Conservation (phyloP, 1,140 invertebrate species). For the Drosophila quadrilineata region DNA sequence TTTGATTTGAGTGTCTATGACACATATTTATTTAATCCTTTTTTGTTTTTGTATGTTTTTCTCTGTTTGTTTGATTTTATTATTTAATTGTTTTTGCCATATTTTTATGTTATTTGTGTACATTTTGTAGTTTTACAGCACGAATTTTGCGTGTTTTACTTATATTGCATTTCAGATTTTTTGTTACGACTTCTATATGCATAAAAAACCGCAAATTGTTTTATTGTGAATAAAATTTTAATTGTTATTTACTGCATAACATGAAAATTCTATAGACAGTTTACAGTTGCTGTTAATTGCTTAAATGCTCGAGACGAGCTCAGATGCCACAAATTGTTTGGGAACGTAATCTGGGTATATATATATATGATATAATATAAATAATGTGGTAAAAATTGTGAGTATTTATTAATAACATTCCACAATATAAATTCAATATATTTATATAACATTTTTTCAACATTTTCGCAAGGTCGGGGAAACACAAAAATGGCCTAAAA, state of each 20-base stretch:
- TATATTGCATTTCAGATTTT: conserved; percentile 30
- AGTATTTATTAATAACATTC: no score
- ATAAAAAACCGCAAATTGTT: conserved; percentile 62
- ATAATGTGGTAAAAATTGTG: background rate
- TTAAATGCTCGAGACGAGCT: background rate
- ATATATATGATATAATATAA: background rate
- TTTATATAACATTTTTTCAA: no score
- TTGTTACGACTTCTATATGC: conserved; percentile 16
- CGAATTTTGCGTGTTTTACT: conserved; percentile 30
- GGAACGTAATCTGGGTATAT: no score
- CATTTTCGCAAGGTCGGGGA: no score
- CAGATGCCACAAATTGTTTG: background rate
- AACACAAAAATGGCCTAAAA: no score
- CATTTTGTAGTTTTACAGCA: conserved; percentile 35
- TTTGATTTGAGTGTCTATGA: conserved; percentile 57
- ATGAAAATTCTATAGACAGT: conserved; percentile 42
- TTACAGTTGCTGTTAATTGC: conserved; percentile 36
- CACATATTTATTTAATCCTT: conserved; percentile 29
- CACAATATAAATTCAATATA: no score
- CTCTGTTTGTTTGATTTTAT: conserved; percentile 32
- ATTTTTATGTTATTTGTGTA: conserved; percentile 21
- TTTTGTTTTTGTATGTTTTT: conserved; percentile 8
- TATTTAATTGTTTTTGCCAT: conserved; percentile 41
- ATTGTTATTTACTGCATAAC: conserved; percentile 57
- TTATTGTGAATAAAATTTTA: conserved; percentile 56